Evolutionary conservation across 64 coral and sea anemone genomes (phyloP).

Genomic region (Pocillopora verrucosa): DNA sequence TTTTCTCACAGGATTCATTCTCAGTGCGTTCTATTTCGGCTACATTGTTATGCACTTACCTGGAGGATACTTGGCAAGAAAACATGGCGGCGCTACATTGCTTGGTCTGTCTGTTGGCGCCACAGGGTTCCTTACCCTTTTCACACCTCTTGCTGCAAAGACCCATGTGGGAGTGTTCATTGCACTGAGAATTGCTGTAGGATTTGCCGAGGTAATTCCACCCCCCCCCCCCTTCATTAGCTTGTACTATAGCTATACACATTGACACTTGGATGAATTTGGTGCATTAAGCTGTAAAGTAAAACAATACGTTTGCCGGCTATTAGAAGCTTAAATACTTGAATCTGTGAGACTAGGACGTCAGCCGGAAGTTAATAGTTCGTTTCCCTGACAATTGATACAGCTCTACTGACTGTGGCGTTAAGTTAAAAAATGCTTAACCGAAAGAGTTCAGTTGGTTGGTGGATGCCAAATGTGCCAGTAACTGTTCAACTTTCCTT

Average conservation of each 20-base stretch:
- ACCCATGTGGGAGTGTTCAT: neutral
- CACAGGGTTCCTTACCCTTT: neutral
- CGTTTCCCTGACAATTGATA: no score
- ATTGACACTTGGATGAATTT: no score
- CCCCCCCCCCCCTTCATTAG: neutral
- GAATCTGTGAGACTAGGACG: no score
- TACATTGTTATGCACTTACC: neutral
- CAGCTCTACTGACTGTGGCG: no score
- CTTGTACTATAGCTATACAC: no score
- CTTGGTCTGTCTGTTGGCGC: neutral
- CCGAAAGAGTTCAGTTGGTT: no score
- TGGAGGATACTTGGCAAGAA: slow-evolving; percentile 1
- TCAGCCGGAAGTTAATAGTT: neutral
- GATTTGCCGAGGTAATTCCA: neutral
- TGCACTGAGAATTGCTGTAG: neutral
- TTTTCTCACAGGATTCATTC: neutral
- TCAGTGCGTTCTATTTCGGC: neutral
- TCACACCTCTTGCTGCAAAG: neutral
- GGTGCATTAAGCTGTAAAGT: no score
- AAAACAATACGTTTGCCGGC: no score
- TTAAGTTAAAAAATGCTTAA: no score
- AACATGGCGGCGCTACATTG: neutral
- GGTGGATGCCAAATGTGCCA: no score
- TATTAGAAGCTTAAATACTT: no score
- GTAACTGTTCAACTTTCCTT: no score